Evolutionary conservation across 2,888 invertebrate species (phyloP).

Genomic region (Malacosoma neustria): DNA sequence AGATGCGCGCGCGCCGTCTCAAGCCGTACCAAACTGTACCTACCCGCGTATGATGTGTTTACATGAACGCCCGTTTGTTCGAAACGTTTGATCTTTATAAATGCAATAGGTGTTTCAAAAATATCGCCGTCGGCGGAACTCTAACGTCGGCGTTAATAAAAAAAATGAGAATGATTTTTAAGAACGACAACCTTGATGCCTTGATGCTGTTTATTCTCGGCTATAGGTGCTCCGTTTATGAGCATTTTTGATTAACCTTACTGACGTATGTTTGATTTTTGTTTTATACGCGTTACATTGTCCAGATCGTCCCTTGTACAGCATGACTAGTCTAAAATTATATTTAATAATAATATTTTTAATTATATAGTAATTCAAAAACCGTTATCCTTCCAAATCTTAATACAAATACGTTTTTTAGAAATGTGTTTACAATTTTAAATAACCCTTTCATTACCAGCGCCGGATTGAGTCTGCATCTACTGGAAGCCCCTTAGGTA

Average conservation of each 20-base stretch:
- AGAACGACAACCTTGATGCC: constrained; percentile 67
- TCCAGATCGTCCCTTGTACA: constrained; percentile 7
- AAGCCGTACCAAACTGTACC: constrained; percentile 12
- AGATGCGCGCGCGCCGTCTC: constrained; percentile 22
- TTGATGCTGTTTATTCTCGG: constrained; percentile 54
- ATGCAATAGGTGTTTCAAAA: constrained; percentile 72
- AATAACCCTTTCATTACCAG: no score
- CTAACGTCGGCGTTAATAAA: constrained; percentile 54
- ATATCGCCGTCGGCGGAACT: constrained; percentile 56
- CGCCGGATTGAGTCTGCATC: no score
- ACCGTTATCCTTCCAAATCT: no score
- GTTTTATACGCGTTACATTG: constrained; percentile 4
- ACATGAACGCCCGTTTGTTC: constrained; percentile 65
- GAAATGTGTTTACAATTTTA: no score
- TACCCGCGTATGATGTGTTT: constrained; percentile 55
- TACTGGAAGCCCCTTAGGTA: no score
- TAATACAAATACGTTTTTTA: no score
- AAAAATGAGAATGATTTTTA: constrained; percentile 62
- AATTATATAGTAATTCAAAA: no score
- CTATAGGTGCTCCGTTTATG: constrained; percentile 55
- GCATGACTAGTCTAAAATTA: constrained; percentile 1
- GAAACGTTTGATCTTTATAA: constrained; percentile 70
- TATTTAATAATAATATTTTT: no score
- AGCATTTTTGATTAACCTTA: constrained; percentile 47
- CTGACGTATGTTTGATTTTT: constrained; percentile 49